Percentiles rank a stretch among this genome's conserved stretches.
These are phyloP conservation scores for Marmota monax DNA, from an alignment of 2,113 vertebrate genomes.

Conservation along the genomic window DNA sequence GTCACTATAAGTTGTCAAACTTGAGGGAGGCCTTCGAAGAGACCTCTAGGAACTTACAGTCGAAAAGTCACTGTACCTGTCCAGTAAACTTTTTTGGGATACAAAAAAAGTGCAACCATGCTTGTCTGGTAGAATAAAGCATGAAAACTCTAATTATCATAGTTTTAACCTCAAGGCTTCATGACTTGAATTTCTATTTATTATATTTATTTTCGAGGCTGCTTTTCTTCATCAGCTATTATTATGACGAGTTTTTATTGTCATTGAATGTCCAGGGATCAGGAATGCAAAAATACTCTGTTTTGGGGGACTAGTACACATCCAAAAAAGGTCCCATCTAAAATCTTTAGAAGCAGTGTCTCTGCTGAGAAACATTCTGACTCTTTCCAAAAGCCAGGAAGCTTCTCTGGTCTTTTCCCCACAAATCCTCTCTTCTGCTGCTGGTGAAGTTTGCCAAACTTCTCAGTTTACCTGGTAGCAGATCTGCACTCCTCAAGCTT, in stretches of 20 bases:
- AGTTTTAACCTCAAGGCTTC: not conserved
- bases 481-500: not conserved
- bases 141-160: not conserved
- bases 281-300: not conserved
- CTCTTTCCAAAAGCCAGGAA: not conserved
- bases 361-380: not conserved
- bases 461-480: not conserved
- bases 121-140: not conserved
- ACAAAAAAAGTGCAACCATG: not conserved
- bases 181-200: not conserved
- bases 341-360: not conserved
- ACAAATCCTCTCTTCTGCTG: not conserved
- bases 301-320: not conserved
- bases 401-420: not conserved
- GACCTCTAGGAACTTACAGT: not conserved
- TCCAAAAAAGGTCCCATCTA: not conserved
- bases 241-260: not conserved
- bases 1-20: not conserved
- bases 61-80: not conserved
- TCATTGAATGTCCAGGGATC: not conserved
- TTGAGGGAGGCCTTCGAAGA: not conserved
- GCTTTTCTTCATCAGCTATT: slow-evolving; percentile 19
- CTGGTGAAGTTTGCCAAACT: not conserved
- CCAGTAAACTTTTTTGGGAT: not conserved
- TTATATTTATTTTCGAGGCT: not conserved